phyloP scores from a whole-genome alignment of 2,797 vertebrate species.

The Tragopan temminckii region DNA sequence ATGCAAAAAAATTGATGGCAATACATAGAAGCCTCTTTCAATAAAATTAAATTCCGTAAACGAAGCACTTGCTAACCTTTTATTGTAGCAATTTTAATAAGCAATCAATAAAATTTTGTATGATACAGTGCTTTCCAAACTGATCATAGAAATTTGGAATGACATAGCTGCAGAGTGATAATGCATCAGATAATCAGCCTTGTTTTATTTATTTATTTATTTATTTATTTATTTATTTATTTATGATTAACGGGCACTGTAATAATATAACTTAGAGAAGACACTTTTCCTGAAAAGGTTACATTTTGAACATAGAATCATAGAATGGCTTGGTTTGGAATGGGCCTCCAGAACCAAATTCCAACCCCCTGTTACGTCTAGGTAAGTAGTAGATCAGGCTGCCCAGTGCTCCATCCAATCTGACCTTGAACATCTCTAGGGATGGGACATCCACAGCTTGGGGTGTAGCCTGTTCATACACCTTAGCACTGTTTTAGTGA shows the following conservation, averaged over 20 bases:
- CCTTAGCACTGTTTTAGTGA: no score
- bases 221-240: neutral
- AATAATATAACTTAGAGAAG: neutral
- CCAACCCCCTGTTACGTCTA: no score
- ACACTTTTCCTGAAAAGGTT: neutral
- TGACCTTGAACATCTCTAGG: no score
- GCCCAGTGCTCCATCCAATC: no score
- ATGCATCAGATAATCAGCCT: neutral
- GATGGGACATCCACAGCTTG: no score
- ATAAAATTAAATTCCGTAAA: neutral
- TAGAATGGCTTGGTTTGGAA: no score
- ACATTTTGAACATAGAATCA: neutral
- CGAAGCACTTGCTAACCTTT: neutral
- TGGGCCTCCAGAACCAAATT: no score
- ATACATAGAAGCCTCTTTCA: neutral
- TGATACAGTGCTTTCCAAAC: neutral
- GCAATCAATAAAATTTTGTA: neutral
- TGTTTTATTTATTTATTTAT: neutral
- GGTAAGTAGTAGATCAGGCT: no score
- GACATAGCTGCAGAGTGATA: neutral
- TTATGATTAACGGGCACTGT: neutral
- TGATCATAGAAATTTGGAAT: neutral
- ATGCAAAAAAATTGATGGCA: neutral
- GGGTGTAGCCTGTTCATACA: no score
- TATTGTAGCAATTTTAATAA: neutral